phyloP scores from a whole-genome alignment of 2,888 invertebrate genomes.

The Dioctria linearis region DNA sequence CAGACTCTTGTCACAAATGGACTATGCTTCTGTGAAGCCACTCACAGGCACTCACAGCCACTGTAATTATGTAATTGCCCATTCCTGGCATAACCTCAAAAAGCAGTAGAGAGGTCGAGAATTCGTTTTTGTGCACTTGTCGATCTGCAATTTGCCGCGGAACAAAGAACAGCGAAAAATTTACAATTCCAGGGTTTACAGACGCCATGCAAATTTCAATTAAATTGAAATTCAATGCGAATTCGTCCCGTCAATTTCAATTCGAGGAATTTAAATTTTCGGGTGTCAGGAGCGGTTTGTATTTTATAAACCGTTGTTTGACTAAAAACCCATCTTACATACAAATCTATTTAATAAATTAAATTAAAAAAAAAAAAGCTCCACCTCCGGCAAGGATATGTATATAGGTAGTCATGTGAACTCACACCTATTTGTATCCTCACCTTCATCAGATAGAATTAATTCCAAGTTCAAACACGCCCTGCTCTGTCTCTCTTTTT shows the following conservation, averaged over 20 bases:
- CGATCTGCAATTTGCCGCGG: constrained; percentile 13
- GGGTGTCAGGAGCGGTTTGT: neutral
- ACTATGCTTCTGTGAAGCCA: neutral
- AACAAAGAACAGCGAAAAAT: constrained; percentile 31
- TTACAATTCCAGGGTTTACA: constrained; percentile 20
- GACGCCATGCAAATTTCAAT: constrained; percentile 43
- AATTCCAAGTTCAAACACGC: constrained; percentile 19
- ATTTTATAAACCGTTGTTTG: neutral
- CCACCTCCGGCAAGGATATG: neutral
- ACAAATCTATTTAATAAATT: neutral
- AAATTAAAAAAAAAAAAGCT: neutral
- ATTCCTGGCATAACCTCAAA: neutral
- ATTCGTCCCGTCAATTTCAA: constrained; percentile 10
- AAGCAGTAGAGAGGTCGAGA: neutral
- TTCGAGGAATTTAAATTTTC: neutral
- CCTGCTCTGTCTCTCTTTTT: neutral
- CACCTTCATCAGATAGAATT: constrained; percentile 22
- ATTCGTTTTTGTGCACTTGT: constrained; percentile 35
- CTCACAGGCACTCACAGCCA: too few relatives aligned
- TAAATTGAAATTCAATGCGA: constrained; percentile 46
- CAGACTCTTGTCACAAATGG: constrained; percentile 19
- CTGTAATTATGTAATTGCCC: constrained; percentile 38
- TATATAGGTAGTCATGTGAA: neutral
- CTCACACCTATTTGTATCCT: neutral
- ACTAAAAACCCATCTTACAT: neutral